phyloP scores from a whole-genome alignment of 2,888 invertebrate genomes.

The Dolichomitus sp. region DNA sequence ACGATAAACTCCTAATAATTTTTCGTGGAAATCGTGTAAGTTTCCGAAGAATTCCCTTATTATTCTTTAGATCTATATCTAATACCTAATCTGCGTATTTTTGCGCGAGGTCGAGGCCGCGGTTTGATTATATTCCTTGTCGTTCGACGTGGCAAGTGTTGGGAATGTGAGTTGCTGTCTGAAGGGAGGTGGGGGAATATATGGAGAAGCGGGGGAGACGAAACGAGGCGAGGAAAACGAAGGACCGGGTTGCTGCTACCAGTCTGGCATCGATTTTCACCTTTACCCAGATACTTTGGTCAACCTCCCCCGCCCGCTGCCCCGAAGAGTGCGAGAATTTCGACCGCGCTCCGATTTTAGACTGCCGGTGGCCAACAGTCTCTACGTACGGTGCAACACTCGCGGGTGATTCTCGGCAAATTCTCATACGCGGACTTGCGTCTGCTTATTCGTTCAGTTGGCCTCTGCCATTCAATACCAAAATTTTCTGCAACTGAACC shows the following conservation, averaged over 20 bases:
- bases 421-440: not conserved
- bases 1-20: not conserved
- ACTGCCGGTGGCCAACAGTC: slow-evolving; percentile 38
- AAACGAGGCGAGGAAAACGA: slow-evolving; percentile 41
- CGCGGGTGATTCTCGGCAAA: not conserved
- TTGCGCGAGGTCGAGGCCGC: slow-evolving; percentile 18
- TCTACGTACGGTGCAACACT: slow-evolving; percentile 3
- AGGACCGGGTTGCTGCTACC: slow-evolving; percentile 35
- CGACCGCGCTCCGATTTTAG: slow-evolving; percentile 59
- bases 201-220: not conserved
- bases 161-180: slow-evolving; percentile 16
- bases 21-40: not conserved
- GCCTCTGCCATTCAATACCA: slow-evolving; percentile 5
- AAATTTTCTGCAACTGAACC: slow-evolving; percentile 45
- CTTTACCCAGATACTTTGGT: slow-evolving; percentile 63
- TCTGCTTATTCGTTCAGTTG: not conserved
- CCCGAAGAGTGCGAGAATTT: slow-evolving; percentile 44
- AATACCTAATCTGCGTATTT: slow-evolving; percentile 17
- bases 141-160: slow-evolving; percentile 14
- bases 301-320: slow-evolving; percentile 28
- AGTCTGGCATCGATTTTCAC: slow-evolving; percentile 63
- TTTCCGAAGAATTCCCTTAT: not conserved
- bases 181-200: not conserved
- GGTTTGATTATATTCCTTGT: slow-evolving; percentile 23
- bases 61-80: slow-evolving; percentile 4